Evolutionary conservation across 2,888 invertebrate genomes (phyloP), one percentile per base, ranked within the genome.

Genomic region (Hyposoter didymator): DNA sequence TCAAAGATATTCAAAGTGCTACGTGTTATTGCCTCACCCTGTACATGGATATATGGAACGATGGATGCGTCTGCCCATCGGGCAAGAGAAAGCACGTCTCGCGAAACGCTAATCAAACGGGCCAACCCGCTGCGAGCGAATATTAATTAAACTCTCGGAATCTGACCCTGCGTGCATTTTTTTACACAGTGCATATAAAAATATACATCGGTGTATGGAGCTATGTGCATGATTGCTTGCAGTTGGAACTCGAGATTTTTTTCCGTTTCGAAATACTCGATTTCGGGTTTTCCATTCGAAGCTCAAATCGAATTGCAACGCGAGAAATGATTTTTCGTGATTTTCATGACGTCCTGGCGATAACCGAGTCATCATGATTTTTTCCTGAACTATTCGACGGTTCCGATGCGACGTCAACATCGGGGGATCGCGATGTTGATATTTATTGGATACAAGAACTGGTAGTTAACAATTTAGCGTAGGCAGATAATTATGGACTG

Each of bases 21-120:
- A 14, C 5, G 5, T 12, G 12, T 59, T 28, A 59, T 59, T 59
- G 28, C 14, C 14, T 28, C 59, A 59, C 28, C 22, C 55, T 22
- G 55, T 59, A 73, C 35, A 28, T 73, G 19, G 12, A 32, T 66
- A 52, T 52, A 39, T 43, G 55, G 12, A 35, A 14, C 35, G 52
- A 55, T 55, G 49, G 35, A 55, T 14, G 17, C 14, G 47, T 45
- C 10, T 72, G 91, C 90, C 91, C 90, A 90, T 91, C 91, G 90
- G 90, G 90, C 90, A 89, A 39, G 47, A 70, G 69, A 75, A 90
- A 90, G 91, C 90, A 91, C 90, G 91, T 91, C 90, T 69, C 69
- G 59, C 55, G 89, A 88, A 90, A 90, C 91, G 92, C 93, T 93
- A 93, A 93, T 93, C 93, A 93, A 93, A 93, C 93, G 92, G 90